Conservation (phyloP, 2,888 invertebrate genomes). For the Sarcophaga subvicina region DNA sequence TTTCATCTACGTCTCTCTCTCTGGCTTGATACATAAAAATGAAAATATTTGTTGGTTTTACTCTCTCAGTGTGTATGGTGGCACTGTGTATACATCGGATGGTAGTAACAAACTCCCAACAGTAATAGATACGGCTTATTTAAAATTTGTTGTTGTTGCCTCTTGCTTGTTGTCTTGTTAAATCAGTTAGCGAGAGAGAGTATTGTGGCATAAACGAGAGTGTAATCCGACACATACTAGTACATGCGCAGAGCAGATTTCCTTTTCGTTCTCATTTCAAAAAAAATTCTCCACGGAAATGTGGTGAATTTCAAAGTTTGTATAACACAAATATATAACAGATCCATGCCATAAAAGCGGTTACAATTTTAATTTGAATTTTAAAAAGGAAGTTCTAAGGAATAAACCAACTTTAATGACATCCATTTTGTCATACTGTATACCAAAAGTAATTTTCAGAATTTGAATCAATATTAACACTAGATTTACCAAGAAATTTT, state of each 20-base stretch:
- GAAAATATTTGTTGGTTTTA: constrained; percentile 35
- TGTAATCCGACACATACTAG: constrained; percentile 16
- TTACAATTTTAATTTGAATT: constrained; percentile 11
- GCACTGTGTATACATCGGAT: background rate
- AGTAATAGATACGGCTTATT: constrained; percentile 45
- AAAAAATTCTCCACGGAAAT: constrained; percentile 58
- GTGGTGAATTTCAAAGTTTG: constrained; percentile 24
- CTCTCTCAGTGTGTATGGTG: constrained; percentile 12
- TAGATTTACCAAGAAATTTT: too few species aligned
- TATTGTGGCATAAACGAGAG: constrained; percentile 17
- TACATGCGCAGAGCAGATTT: constrained; percentile 35
- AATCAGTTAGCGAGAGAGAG: constrained; percentile 36
- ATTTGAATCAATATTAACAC: background rate
- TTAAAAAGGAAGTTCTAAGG: background rate
- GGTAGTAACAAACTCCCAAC: background rate
- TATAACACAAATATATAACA: constrained; percentile 46
- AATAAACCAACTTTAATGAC: background rate
- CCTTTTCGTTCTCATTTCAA: constrained; percentile 14
- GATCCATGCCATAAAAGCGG: constrained; percentile 1
- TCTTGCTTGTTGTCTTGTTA: background rate
- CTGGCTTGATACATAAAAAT: constrained; percentile 13
- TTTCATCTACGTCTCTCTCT: constrained; percentile 49
- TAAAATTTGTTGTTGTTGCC: background rate
- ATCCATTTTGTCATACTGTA: background rate
- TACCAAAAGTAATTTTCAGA: background rate